Base-by-base conservation (phyloP, 2,797 vertebrate species). In the Podarcis siculus region DNA sequence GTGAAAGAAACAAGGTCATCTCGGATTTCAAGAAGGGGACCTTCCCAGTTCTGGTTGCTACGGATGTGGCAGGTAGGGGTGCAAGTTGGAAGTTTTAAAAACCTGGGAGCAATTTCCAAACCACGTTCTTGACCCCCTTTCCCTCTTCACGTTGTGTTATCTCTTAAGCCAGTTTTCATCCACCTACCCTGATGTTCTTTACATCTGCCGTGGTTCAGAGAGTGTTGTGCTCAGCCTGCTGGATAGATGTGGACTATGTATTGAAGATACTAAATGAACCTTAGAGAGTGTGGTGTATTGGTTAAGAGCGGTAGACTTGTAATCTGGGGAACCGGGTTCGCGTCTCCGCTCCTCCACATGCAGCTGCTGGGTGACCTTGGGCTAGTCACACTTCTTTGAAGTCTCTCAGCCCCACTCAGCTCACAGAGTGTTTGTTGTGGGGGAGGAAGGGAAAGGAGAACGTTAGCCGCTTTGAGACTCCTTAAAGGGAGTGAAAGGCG, bases 1-100 rank as follows among this genome's bases (percentile, higher is more conserved):
- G 99, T 8, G 99, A 99, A 96, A 99, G 99, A 96, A 99, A 99
- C 96, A 99, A 99, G 95, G 99, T 99, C 91, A 99, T 99, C 93
- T 98, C 97, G 0, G 99, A 99, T 93, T 99, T 99, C 89, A 99
- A 99, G 97, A 99, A 99, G 93, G 98, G 98, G 91, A 98, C 97
- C 58, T 97, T 99, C 93, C 99, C 99, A 0, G 95, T 99, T 66
- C 95, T 99, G 83, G 99, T 99, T 86, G 99, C 99, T 92, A 99
- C 99, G 10, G 99, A 99, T 83, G 99, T 99, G 86, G 99, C 99
- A 94, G 99, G 99, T 99, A 94, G 61, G 97, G 39, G 92, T 86
- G 27, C 0, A 17, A 12, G 35, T 17, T 17, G n/a, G 37, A 61
- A 12, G 30, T 58, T 64, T 64, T 27, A 73, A 32, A 39, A 8